These are phyloP conservation scores for Bacillus rossius DNA, from an alignment of 1,140 invertebrate genomes.

Conservation along the genomic window DNA sequence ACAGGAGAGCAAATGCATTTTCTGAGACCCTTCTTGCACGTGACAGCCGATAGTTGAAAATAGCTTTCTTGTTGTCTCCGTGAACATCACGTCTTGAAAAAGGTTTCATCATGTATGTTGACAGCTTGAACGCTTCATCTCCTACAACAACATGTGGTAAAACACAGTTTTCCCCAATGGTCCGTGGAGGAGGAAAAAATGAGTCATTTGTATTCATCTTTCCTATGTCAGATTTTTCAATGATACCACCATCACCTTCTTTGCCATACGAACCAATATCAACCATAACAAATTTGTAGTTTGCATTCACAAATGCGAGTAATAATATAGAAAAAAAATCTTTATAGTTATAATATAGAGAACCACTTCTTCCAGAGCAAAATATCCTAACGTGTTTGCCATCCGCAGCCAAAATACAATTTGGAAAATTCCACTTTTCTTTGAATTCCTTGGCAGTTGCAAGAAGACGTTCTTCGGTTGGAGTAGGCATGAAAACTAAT, in stretches of 20 bases:
- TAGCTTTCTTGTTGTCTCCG: conserved; percentile 21
- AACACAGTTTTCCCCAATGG: conserved; percentile 20
- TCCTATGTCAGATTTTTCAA: conserved; percentile 5
- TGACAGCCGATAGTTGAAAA: conserved; percentile 29
- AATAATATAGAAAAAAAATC: conserved; percentile 39
- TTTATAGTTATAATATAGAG: conserved; percentile 44
- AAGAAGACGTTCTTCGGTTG: conserved; percentile 28
- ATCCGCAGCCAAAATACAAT: conserved; percentile 27
- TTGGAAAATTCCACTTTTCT: conserved; percentile 13
- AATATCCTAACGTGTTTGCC: conserved; percentile 37
- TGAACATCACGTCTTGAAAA: conserved; percentile 24
- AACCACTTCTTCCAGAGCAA: conserved; percentile 33
- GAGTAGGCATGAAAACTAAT: conserved; percentile 9
- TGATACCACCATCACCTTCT: conserved; percentile 28
- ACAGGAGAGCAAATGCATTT: conserved; percentile 25
- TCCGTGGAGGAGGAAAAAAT: conserved; percentile 15
- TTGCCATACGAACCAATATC: conserved; percentile 38
- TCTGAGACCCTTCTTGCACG: conserved; percentile 26
- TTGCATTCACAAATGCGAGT: conserved; percentile 36
- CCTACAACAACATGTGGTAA: conserved; percentile 33
- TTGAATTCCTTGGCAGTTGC: conserved; percentile 3
- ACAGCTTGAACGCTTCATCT: conserved; percentile 38
- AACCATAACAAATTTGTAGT: conserved; percentile 36
- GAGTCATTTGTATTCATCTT: not conserved
- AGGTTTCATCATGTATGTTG: conserved; percentile 32